These are phyloP conservation scores for Montipora efflorescens DNA, from an alignment of 64 coral and sea anemone genomes.

Conservation along the genomic window DNA sequence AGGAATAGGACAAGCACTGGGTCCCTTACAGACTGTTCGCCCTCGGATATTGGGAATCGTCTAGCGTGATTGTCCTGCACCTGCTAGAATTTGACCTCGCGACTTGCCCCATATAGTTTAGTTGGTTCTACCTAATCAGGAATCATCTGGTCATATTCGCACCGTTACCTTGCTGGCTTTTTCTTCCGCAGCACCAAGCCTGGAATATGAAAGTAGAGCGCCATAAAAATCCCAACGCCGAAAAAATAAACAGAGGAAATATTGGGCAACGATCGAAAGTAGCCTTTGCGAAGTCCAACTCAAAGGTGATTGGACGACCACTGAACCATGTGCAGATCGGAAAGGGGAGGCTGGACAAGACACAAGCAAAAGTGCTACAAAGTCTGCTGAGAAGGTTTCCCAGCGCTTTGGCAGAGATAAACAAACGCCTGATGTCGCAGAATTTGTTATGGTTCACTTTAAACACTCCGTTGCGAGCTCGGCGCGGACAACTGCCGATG, in stretches of 20 bases:
- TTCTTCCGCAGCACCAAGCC: not conserved
- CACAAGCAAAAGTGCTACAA: constrained; percentile 12
- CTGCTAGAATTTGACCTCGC: too few relatives aligned
- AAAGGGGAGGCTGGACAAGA: constrained; percentile 23
- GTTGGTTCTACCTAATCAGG: too few relatives aligned
- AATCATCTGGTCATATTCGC: not conserved
- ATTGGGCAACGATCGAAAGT: not conserved
- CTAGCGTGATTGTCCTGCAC: too few relatives aligned
- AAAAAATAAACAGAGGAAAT: not conserved
- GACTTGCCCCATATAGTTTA: too few relatives aligned
- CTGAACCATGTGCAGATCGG: constrained; percentile 14
- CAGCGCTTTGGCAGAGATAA: constrained; percentile 63
- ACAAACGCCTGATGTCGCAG: constrained; percentile 75
- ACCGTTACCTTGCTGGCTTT: not conserved
- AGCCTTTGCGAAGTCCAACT: not conserved
- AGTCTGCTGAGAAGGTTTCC: constrained; percentile 64
- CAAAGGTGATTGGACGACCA: constrained; percentile 13
- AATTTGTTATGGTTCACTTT: constrained; percentile 57
- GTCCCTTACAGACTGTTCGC: too few relatives aligned
- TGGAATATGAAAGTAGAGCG: not conserved
- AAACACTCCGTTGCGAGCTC: not conserved
- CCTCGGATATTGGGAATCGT: too few relatives aligned
- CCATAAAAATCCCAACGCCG: not conserved
- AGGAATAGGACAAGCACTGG: too few relatives aligned
- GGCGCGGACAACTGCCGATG: not conserved